Conservation (phyloP, 1,140 invertebrate species). For the Polypedilum vanderplanki region DNA sequence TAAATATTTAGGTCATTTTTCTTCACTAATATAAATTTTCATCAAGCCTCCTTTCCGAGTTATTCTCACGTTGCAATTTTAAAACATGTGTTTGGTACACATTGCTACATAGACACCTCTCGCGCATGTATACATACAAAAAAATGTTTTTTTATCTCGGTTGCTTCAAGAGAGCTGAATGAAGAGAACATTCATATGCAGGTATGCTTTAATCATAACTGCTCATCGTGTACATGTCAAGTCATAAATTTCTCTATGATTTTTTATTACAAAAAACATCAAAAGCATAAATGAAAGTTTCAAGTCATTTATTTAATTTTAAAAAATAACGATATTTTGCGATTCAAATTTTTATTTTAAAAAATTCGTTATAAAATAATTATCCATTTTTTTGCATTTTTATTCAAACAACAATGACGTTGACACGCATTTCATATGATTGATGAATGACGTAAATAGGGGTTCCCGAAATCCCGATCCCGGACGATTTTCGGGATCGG, state of each 20-base stretch:
- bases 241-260: neutral
- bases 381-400: too few relatives aligned
- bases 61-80: slow-evolving; percentile 6
- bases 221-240: neutral
- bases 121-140: neutral
- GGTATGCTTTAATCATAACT: neutral
- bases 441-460: too few relatives aligned
- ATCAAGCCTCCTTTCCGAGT: neutral
- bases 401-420: too few relatives aligned
- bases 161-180: too few relatives aligned
- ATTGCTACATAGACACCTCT: neutral
- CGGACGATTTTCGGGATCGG: too few relatives aligned
- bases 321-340: too few relatives aligned
- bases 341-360: too few relatives aligned
- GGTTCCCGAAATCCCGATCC: too few relatives aligned
- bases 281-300: too few relatives aligned
- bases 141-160: neutral
- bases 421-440: too few relatives aligned
- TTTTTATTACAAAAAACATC: neutral
- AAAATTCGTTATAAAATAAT: too few relatives aligned
- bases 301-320: too few relatives aligned
- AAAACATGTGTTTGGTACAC: neutral
- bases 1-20: slow-evolving; percentile 28
- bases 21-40: slow-evolving; percentile 28
- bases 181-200: neutral